These are phyloP conservation scores for Apamea crenata DNA, from an alignment of 2,888 invertebrate species.

Conservation along the genomic window DNA sequence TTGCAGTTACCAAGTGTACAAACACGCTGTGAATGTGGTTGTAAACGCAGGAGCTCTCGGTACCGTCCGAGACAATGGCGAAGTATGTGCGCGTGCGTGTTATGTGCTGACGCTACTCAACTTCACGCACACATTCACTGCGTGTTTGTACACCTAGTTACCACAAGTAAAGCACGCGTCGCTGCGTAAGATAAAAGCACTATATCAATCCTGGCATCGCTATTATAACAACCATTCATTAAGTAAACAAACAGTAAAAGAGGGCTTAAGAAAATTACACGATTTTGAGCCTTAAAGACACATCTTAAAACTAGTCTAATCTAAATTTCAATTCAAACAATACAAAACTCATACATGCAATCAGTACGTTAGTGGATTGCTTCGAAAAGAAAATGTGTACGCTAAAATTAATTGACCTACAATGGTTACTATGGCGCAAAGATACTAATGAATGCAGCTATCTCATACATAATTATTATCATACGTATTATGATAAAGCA, in stretches of 20 bases:
- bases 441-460: conserved; percentile 37
- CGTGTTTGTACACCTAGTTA: not conserved
- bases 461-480: not conserved
- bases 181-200: not conserved
- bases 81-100: not conserved
- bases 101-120: not conserved
- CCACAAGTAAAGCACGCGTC: not conserved
- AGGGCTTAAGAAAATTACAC: not conserved
- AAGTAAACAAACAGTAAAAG: not conserved
- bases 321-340: conserved; percentile 43
- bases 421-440: conserved; percentile 50
- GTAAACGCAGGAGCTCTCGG: not conserved
- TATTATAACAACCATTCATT: conserved; percentile 1
- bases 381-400: conserved; percentile 54
- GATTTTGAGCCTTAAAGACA: conserved; percentile 15
- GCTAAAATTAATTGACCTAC: conserved; percentile 55
- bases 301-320: conserved; percentile 33
- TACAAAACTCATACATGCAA: conserved; percentile 61
- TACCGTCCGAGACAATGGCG: not conserved
- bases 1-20: not conserved
- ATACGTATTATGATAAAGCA: conserved; percentile 11
- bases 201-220: not conserved
- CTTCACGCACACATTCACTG: not conserved
- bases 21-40: not conserved
- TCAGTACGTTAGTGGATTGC: conserved; percentile 65